Conservation (phyloP, 2,797 vertebrate genomes). For the Enteromius thamalakanensis region DNA sequence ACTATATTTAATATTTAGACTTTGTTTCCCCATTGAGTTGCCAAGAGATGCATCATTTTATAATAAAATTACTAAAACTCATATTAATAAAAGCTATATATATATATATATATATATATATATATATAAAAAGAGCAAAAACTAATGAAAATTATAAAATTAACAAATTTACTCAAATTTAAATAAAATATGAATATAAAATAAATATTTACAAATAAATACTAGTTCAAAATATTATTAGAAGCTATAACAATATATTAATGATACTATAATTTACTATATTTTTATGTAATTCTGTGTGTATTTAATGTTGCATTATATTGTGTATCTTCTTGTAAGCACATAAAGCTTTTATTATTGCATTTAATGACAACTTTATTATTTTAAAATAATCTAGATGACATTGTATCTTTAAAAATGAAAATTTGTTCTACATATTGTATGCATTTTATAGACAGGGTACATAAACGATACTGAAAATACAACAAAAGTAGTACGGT, state of each 20-base stretch:
- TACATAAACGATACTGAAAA: neutral
- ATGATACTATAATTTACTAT: neutral
- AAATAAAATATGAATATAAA: neutral
- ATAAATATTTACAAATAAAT: neutral
- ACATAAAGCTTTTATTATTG: neutral
- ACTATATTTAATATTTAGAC: too few species aligned
- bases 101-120: neutral
- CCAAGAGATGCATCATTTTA: neutral
- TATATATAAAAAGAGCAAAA: too few species aligned
- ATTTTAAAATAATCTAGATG: neutral
- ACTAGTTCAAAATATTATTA: neutral
- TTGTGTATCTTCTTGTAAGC: neutral
- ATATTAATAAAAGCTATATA: neutral
- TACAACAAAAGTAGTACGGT: neutral
- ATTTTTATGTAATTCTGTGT: neutral
- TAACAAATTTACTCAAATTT: neutral
- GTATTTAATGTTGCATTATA: neutral
- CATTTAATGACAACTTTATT: too few species aligned
- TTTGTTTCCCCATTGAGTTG: too few species aligned
- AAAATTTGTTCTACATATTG: neutral
- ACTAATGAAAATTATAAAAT: neutral
- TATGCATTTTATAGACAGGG: neutral
- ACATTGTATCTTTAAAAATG: neutral
- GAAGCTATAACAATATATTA: neutral
- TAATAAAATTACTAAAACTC: neutral